A percentile compares a stretch with the other conserved stretches of the same genome.
Conservation (phyloP, 2,797 vertebrate species). For the Salmo trutta region DNA sequence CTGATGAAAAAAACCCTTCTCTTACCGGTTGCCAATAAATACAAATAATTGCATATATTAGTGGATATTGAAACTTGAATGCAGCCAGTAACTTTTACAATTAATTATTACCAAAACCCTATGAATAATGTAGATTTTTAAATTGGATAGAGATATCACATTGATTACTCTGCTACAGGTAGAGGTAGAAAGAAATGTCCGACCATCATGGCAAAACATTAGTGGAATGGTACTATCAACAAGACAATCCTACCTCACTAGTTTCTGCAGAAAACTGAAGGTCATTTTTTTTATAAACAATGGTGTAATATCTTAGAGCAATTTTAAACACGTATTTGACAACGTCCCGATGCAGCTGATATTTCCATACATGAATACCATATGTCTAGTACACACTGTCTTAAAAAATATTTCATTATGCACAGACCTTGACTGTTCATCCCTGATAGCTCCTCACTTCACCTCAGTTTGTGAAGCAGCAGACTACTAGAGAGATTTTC, state of each 20-base stretch:
- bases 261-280: too few species aligned
- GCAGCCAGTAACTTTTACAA: conserved; percentile 8
- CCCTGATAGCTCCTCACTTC: conserved; percentile 7
- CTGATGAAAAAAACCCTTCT: conserved; percentile 22
- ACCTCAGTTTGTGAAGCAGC: conserved; percentile 9
- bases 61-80: conserved; percentile 14
- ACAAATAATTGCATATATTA: conserved; percentile 29
- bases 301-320: too few species aligned
- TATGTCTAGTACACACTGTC: not conserved
- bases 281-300: too few species aligned
- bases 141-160: not conserved
- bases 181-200: not conserved
- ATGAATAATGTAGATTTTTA: not conserved
- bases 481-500: conserved; percentile 33
- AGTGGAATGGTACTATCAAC: not conserved
- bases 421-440: not conserved
- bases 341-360: not conserved
- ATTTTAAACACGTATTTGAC: not conserved
- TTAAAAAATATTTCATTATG: not conserved
- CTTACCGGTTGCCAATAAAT: conserved; percentile 36
- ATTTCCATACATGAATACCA: not conserved
- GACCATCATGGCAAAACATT: not conserved
- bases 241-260: not conserved
- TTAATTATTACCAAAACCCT: conserved; percentile 16
- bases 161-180: not conserved